Percentiles rank a stretch among this genome's conserved stretches.
Evolutionary conservation across 2,113 vertebrate genomes (phyloP).

Genomic region (Chelonoidis abingdonii): DNA sequence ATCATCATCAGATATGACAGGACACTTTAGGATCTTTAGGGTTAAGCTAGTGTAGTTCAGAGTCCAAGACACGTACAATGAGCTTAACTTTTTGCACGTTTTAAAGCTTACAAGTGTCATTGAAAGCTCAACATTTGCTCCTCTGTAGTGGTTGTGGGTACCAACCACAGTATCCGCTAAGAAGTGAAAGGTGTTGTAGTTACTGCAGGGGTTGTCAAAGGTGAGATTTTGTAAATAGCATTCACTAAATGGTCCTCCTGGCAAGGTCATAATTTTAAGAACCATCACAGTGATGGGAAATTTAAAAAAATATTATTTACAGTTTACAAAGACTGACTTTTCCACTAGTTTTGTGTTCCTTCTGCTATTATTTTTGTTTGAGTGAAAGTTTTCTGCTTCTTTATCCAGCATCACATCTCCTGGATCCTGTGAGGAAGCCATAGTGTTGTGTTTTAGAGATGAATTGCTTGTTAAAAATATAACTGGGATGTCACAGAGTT

Average conservation of each 20-base stretch:
- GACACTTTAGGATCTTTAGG: neutral
- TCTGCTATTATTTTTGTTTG: neutral
- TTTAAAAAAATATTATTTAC: neutral
- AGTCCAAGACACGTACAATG: neutral
- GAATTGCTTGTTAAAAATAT: neutral
- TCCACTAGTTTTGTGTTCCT: neutral
- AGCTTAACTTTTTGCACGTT: neutral
- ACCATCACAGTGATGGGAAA: neutral
- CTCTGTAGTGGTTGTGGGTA: accelerated
- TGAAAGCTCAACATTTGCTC: neutral
- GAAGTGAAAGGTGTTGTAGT: accelerated
- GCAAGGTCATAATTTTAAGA: neutral
- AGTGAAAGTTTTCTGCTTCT: neutral
- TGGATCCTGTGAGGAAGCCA: neutral
- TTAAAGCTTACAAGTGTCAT: accelerated
- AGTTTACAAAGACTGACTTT: neutral
- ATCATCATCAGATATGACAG: neutral
- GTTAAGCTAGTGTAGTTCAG: neutral
- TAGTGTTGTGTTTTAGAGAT: neutral
- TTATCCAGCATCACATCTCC: neutral
- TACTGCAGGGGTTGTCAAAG: neutral
- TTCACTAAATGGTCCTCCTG: neutral
- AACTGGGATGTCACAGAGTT: neutral
- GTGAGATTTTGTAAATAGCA: neutral
- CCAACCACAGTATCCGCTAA: neutral